phyloP scores from a whole-genome alignment of 2,797 vertebrate species.

The Hybognathus amarus region DNA sequence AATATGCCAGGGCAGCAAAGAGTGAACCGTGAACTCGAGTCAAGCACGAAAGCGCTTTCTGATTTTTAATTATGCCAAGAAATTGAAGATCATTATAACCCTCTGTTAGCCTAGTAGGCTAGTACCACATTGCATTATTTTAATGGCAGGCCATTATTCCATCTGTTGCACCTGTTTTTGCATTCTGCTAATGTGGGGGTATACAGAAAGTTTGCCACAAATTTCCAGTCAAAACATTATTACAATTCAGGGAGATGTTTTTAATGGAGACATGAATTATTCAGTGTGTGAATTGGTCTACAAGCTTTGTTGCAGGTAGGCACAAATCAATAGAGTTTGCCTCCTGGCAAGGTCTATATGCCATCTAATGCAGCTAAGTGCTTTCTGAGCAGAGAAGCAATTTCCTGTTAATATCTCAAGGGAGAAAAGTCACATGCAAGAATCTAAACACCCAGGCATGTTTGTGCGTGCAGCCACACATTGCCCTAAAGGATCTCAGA shows the following conservation, averaged over 20 bases:
- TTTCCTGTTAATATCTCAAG: conserved; percentile 61
- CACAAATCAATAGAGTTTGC: conserved; percentile 56
- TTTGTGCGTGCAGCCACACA: conserved; percentile 13
- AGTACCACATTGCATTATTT: conserved; percentile 24
- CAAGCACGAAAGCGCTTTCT: conserved; percentile 31
- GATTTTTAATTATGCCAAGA: conserved; percentile 49
- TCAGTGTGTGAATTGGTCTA: conserved; percentile 53
- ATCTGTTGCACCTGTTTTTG: conserved; percentile 27
- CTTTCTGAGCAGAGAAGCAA: conserved; percentile 61
- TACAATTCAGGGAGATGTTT: conserved; percentile 56
- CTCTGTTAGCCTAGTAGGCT: conserved; percentile 11
- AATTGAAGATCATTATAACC: conserved; percentile 38
- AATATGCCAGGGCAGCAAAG: conserved; percentile 26
- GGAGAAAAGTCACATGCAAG: conserved; percentile 51
- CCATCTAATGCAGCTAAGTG: conserved; percentile 60
- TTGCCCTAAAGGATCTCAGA: conserved; percentile 34
- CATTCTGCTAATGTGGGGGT: conserved; percentile 36
- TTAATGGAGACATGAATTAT: conserved; percentile 57
- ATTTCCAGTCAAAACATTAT: conserved; percentile 54
- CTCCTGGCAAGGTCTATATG: conserved; percentile 59
- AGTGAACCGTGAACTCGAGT: conserved; percentile 8
- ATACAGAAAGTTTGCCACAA: conserved; percentile 24
- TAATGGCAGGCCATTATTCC: not conserved
- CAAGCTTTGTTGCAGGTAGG: conserved; percentile 58
- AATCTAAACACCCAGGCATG: conserved; percentile 45